Evolutionary conservation across 2,797 vertebrate species (phyloP), one percentile per base, ranked within the genome.

Genomic region (Malurus splendens): DNA sequence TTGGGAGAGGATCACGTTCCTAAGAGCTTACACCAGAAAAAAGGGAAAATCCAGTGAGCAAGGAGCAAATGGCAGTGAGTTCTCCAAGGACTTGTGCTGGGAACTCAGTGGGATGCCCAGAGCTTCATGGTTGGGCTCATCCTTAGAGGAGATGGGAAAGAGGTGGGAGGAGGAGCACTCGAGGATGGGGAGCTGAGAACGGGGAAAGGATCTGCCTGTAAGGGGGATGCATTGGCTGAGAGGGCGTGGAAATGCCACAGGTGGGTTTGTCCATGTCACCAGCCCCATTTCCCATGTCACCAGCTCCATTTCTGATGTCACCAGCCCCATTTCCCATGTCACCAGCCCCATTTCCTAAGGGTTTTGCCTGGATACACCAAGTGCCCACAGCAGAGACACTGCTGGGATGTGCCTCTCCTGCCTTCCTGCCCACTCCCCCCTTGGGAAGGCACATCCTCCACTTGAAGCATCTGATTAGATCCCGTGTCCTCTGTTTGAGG

Each of bases 191-290:
- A 56, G 9, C 22, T 24, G 8, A 9, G 5, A 41, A 5, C 1
- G 19, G 27, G 14, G 24, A 30, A 7, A 3, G 48, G 59, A 82
- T 19, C 44, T 52, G 20, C 33, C 28, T 51, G 48, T 3, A 42
- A 38, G 11, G 0, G 6, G 32, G 30, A 17, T 33, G 4, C n/a
- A 3, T 4, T 42, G 33, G 12, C 33, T 17, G 45, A 51, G 33
- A 41, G 2, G 39, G 10, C 51, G 30, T 54, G 54, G 9, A 50
- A 32, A 28, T 2, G 7, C 24, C 38, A 27, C 1, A 0, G 38
- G 10, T 0, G 3, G 14, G 17, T 54, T 23, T 2, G 0, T 30
- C 13, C 2, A 0, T 22, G 32, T 45, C 50, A 20, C 23, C n/a
- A 50, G 41, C 42, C 28, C 45, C 16, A 2, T 39, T n/a, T 50